These are phyloP conservation scores for Ochropleura leucogaster DNA, from an alignment of 2,888 invertebrate species.

Conservation along the genomic window DNA sequence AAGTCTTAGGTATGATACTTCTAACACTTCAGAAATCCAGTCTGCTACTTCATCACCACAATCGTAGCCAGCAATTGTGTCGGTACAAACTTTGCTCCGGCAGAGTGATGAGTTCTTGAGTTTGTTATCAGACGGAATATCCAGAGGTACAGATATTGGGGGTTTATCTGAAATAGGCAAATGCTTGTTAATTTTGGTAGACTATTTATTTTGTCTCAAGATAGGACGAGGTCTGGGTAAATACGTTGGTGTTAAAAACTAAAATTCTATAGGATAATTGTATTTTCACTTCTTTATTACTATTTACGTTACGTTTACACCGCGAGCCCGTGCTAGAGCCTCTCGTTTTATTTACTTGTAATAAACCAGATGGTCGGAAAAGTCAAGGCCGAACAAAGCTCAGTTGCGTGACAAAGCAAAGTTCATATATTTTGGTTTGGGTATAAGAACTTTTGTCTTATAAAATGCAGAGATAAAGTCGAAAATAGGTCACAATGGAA, in stretches of 20 bases:
- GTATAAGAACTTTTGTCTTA: no score
- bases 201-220: neutral
- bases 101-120: constrained; percentile 88
- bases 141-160: constrained; percentile 89
- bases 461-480: no score
- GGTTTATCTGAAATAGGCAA: constrained; percentile 85
- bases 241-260: no score
- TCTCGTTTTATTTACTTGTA: neutral
- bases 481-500: neutral
- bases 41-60: constrained; percentile 95
- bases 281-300: no score
- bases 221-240: neutral
- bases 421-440: no score
- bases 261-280: no score
- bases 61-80: constrained; percentile 94
- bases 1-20: constrained; percentile 92
- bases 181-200: neutral
- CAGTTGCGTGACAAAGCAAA: neutral
- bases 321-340: no score
- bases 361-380: neutral
- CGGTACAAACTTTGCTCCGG: constrained; percentile 96
- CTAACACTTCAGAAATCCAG: constrained; percentile 95
- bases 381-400: neutral
- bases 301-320: no score
- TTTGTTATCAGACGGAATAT: constrained; percentile 69